Evolutionary conservation across 2,888 invertebrate species (phyloP), one percentile per base, ranked within the genome.

Genomic region (Rhagonycha lutea): DNA sequence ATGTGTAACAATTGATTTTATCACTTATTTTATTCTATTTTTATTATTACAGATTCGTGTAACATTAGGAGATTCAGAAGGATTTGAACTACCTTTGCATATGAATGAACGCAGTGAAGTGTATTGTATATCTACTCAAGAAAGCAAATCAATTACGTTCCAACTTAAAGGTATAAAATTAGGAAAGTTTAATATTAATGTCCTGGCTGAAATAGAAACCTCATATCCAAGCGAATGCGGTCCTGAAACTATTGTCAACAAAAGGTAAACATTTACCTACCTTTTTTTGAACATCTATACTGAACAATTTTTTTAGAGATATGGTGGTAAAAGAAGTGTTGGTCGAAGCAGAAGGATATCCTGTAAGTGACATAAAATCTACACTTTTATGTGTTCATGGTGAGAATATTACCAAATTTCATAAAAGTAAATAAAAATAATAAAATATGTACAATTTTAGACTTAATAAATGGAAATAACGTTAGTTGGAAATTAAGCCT

Each of bases 331-430:
- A 93, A 79, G 88, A 89, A 11, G 88, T 94, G 12, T 83, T 89
- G 9, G 91, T 94, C 0, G 91, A 93, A 82, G 91, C 94, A 0
- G 95, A 95, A 87, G 95, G 96, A 2, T 90, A 93, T 28, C 92
- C 92, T 0, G 88, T 91, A 4, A 91, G 91, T 79, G 90, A 91
- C 70, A 91, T 92, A 9, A 91, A 91, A 77, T 93, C 94, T 0
- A 90, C 91, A 2, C 90, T 94, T 74, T 87, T 95, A 2, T 95
- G 95, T 84, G 91, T 91, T 2, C 88, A 89, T 84, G 91, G 93
- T 90, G 87, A 85, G 74, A 73, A 72, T 69, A 47, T 69, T 32
- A 73, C n/a, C 11, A 70, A 9, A 28, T 61, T n/a, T n/a, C 10
- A 2, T 61, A 28, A 14, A 24, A 47, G 61, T 61, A 24, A 28